Percentiles rank a stretch among this genome's conserved stretches.
These are phyloP conservation scores for Ginglymostoma cirratum DNA, from an alignment of 2,113 vertebrate genomes.

Conservation along the genomic window DNA sequence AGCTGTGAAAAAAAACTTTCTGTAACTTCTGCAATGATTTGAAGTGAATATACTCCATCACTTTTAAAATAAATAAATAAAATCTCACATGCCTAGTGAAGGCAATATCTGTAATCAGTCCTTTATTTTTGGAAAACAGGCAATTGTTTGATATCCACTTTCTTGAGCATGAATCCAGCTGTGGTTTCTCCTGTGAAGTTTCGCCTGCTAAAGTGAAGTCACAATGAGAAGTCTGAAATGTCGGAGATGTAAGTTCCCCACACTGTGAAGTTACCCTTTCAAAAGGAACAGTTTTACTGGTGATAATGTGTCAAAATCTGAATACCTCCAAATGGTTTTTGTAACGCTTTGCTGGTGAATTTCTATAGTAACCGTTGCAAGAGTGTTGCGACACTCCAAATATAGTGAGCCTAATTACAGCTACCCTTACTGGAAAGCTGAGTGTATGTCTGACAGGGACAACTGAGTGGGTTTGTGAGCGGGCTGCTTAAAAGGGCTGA, in stretches of 20 bases:
- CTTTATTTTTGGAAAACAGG: not conserved
- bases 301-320: not conserved
- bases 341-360: not conserved
- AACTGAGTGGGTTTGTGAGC: not conserved
- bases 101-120: not conserved
- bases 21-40: not conserved
- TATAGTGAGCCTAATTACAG: not conserved
- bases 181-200: not conserved
- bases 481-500: not conserved
- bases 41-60: not conserved
- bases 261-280: not conserved
- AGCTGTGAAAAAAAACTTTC: not conserved
- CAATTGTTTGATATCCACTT: not conserved
- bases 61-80: not conserved
- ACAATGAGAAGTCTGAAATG: not conserved
- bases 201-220: not conserved
- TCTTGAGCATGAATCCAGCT: not conserved
- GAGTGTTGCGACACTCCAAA: not conserved
- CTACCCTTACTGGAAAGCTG: not conserved
- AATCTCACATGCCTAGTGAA: not conserved
- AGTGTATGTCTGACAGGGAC: not conserved
- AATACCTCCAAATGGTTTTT: not conserved
- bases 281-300: not conserved
- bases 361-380: not conserved
- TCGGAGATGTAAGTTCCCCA: not conserved